phyloP scores from a whole-genome alignment of 1,140 invertebrate species.

The Drosophila parvula region DNA sequence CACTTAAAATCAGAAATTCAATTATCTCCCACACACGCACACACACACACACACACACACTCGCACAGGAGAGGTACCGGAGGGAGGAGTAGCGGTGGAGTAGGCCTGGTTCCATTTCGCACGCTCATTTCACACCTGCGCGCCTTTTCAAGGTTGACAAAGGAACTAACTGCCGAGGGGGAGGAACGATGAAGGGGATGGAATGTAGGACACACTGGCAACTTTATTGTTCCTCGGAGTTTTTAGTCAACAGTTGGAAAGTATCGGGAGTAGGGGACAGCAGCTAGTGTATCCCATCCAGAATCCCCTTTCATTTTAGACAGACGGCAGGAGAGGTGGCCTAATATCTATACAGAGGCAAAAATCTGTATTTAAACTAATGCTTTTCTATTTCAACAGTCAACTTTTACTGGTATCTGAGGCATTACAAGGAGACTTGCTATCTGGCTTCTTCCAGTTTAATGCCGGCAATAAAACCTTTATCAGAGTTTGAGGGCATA shows the following conservation, averaged over 20 bases:
- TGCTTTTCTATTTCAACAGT: slow-evolving; percentile 2
- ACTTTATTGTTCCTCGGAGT: slow-evolving; percentile 56
- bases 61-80: background rate
- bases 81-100: background rate
- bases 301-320: background rate
- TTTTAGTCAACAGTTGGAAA: slow-evolving; percentile 29
- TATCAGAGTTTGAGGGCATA: background rate
- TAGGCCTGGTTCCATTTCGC: slow-evolving; percentile 52
- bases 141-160: slow-evolving; percentile 56
- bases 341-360: slow-evolving; percentile 5
- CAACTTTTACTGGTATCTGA: background rate
- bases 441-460: background rate
- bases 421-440: background rate
- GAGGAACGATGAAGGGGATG: background rate
- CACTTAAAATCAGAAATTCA: slow-evolving; percentile 81
- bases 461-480: slow-evolving; percentile 3
- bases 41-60: background rate
- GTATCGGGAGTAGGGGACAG: background rate
- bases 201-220: slow-evolving; percentile 37
- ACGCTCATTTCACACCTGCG: slow-evolving; percentile 77
- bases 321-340: background rate
- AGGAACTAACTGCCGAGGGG: slow-evolving; percentile 7
- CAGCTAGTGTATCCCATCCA: background rate
- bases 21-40: slow-evolving; percentile 62
- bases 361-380: slow-evolving; percentile 6